A percentile compares a stretch with the other conserved stretches of the same genome.
Evolutionary conservation across 2,113 vertebrate species (phyloP).

Genomic region (Amphilophus citrinellus): DNA sequence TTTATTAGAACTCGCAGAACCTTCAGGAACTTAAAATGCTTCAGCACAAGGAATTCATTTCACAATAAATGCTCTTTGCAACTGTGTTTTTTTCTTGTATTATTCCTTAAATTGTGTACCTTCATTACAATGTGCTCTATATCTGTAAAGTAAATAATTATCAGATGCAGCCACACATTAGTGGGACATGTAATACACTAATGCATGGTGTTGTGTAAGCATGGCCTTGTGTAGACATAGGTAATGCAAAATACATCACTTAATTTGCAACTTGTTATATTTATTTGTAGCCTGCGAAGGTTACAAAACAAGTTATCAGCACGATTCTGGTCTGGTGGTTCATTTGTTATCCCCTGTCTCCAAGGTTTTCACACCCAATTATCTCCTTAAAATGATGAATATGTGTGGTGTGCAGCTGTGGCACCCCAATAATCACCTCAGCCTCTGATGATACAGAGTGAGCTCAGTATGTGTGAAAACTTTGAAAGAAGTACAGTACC

Average conservation of each 20-base stretch:
- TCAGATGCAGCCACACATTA: not conserved
- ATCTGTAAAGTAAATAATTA: not conserved
- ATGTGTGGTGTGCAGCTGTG: slow-evolving; percentile 49
- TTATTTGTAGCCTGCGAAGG: slow-evolving; percentile 37
- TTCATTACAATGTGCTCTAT: not conserved
- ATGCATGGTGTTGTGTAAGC: not conserved
- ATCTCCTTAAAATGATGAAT: slow-evolving; percentile 75
- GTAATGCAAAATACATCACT: slow-evolving; percentile 12
- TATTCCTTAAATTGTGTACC: not conserved
- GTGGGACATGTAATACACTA: not conserved
- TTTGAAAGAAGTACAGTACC: slow-evolving; percentile 30
- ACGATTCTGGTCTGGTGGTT: slow-evolving; percentile 44
- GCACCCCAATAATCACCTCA: slow-evolving; percentile 67
- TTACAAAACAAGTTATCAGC: slow-evolving; percentile 60
- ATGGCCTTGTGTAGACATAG: not conserved
- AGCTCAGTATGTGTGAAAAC: slow-evolving; percentile 30
- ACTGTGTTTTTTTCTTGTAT: not conserved
- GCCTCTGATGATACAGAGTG: slow-evolving; percentile 41
- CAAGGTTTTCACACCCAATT: slow-evolving; percentile 75
- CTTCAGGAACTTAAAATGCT: not conserved
- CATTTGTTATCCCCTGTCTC: slow-evolving; percentile 59
- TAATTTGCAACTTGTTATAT: slow-evolving; percentile 44
- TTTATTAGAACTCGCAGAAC: not conserved
- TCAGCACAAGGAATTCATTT: not conserved
- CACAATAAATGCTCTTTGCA: not conserved